A percentile compares a stretch with the other conserved stretches of the same genome.
phyloP scores from a whole-genome alignment of 2,797 vertebrate genomes.

The Notolepis coatsorum region DNA sequence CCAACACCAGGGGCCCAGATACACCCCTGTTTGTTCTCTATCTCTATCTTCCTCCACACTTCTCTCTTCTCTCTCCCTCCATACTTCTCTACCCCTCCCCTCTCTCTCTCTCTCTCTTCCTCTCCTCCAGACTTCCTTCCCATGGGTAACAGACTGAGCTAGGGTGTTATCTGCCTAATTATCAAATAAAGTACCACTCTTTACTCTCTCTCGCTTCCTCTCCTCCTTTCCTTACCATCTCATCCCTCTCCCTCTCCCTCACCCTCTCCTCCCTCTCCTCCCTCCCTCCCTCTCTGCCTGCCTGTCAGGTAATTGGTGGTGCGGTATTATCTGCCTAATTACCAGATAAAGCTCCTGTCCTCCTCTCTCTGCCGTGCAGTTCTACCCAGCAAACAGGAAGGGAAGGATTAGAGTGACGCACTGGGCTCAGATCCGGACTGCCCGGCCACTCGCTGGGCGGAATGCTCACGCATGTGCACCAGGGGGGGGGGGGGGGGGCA shows the following conservation, averaged over 20 bases:
- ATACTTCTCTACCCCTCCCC: background rate
- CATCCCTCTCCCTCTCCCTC: slow-evolving; percentile 51
- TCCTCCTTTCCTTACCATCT: slow-evolving; percentile 53
- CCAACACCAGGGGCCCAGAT: slow-evolving; percentile 51
- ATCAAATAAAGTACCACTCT: slow-evolving; percentile 64
- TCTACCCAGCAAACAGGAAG: slow-evolving; percentile 82
- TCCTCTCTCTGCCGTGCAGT: slow-evolving; percentile 56
- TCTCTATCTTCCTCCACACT: background rate
- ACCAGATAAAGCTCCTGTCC: slow-evolving; percentile 60
- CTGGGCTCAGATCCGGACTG: slow-evolving; percentile 79
- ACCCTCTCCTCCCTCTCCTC: no score
- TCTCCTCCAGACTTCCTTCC: slow-evolving; percentile 25
- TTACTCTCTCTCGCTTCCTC: slow-evolving; percentile 42
- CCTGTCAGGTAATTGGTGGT: no score
- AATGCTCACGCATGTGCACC: slow-evolving; percentile 55
- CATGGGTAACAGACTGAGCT: slow-evolving; percentile 48
- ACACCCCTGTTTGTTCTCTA: background rate
- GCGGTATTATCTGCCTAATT: slow-evolving; percentile 65
- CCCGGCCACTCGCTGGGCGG: slow-evolving; percentile 60
- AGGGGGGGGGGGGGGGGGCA: no score
- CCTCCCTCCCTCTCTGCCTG: no score
- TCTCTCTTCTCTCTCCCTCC: background rate
- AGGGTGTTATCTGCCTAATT: slow-evolving; percentile 62
- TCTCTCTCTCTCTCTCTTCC: background rate
- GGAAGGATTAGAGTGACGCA: slow-evolving; percentile 78